Conservation (phyloP, 2,888 invertebrate genomes). For the Linnaemya tessellans region DNA sequence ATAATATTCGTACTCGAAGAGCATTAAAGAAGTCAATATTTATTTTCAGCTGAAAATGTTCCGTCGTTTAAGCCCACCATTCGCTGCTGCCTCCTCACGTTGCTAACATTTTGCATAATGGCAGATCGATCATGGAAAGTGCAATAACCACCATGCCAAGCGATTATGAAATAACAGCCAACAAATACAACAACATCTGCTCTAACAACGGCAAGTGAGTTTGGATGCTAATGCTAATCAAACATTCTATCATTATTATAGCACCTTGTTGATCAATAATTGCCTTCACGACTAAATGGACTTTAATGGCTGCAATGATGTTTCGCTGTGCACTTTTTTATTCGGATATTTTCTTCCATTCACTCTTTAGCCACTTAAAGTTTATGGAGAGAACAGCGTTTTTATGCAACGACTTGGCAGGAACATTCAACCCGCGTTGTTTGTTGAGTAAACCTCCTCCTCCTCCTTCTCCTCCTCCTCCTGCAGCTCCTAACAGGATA, state of each 20-base stretch:
- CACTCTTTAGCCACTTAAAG: slow-evolving; percentile 20
- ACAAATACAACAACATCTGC: slow-evolving; percentile 18
- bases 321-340: not conserved
- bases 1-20: slow-evolving; percentile 19
- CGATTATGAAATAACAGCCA: slow-evolving; percentile 40
- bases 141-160: slow-evolving; percentile 53
- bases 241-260: slow-evolving; percentile 77
- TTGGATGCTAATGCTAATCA: slow-evolving; percentile 66
- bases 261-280: slow-evolving; percentile 83
- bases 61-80: not conserved
- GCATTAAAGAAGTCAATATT: slow-evolving; percentile 60
- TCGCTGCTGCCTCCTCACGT: not conserved
- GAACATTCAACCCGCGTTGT: slow-evolving; percentile 59
- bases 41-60: slow-evolving; percentile 36
- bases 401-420: slow-evolving; percentile 40
- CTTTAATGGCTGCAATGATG: slow-evolving; percentile 76
- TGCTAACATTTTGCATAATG: slow-evolving; percentile 52
- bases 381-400: slow-evolving; percentile 6
- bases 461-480: slow-evolving; percentile 51
- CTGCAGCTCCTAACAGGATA: slow-evolving; percentile 59
- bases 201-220: slow-evolving; percentile 58
- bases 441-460: slow-evolving; percentile 38
- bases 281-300: slow-evolving; percentile 80
- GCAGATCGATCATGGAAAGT: slow-evolving; percentile 60
- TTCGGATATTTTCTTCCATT: not conserved